These are phyloP conservation scores for Aphidius gifuensis DNA, from an alignment of 1,140 invertebrate species.

Conservation along the genomic window DNA sequence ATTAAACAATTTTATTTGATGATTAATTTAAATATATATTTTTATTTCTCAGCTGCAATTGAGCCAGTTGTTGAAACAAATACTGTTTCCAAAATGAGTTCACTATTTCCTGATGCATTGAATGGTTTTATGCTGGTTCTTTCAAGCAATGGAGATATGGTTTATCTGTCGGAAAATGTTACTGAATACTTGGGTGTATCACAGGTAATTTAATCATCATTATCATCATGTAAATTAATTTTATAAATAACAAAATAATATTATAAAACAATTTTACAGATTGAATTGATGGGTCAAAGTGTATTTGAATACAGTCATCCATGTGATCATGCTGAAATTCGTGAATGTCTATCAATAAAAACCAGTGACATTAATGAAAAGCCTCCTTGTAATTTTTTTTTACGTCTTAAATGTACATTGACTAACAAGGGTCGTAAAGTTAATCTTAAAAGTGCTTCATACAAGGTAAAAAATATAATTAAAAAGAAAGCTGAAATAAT, in stretches of 20 bases:
- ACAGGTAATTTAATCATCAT: constrained; percentile 62
- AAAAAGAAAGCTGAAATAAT: neutral
- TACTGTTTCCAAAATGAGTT: constrained; percentile 53
- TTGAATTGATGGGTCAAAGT: constrained; percentile 91
- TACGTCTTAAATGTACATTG: constrained; percentile 87
- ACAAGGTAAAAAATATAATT: constrained; percentile 68
- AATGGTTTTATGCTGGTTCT: constrained; percentile 86
- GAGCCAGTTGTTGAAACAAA: constrained; percentile 45
- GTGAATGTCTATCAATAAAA: constrained; percentile 69
- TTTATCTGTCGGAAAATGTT: constrained; percentile 89
- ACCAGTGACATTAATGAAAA: constrained; percentile 46
- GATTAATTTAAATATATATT: neutral
- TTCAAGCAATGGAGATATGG: constrained; percentile 83
- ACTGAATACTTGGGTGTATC: constrained; percentile 83
- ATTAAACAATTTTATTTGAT: neutral
- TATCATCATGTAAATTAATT: neutral
- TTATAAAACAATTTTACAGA: constrained; percentile 58
- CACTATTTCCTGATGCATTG: constrained; percentile 72
- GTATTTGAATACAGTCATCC: constrained; percentile 92
- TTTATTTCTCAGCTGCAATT: constrained; percentile 35
- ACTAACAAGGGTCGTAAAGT: constrained; percentile 87
- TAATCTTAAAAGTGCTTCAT: constrained; percentile 88
- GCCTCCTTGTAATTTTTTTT: constrained; percentile 64
- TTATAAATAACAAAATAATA: neutral
- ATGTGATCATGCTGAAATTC: constrained; percentile 90